Evolutionary conservation across 2,888 invertebrate genomes (phyloP), one percentile per base, ranked within the genome.

Genomic region (Latheticus oryzae): DNA sequence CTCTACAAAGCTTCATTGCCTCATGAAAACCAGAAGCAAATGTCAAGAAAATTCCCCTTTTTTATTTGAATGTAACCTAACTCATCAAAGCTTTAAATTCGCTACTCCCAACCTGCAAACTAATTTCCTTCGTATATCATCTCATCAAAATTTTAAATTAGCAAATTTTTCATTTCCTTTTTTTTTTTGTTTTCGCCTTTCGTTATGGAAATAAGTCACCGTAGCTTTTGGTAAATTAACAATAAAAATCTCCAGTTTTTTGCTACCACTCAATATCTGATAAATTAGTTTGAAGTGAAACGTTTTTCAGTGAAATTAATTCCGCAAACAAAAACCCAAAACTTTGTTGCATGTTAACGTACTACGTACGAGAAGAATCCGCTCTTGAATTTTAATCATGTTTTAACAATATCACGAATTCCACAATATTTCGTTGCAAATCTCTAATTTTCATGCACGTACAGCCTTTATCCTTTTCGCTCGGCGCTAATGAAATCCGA

Each of bases 361-460:
- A 17, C 35, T 15, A 7, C 8, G 24, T 8, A 24, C 24, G 17
- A 17, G 7, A 40, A 11, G 24, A 23, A 13, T 42, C 24, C 28
- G 5, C 12, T 9, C 9, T 9, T 24, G 28, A 42, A 42, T 42
- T 42, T 28, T 28, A 28, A 42, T 42, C 42, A 42, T 42, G 42
- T 17, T 42, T 42, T 42, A 26, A 42, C 42, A 42, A 42, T 42
- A 42, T 32, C 17, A 32, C 32, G 19, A 17, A 45, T 21, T 19
- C 45, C 32, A 13, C 45, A 19, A 45, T 45, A 45, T 45, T 45
- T 21, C 45, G 11, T 45, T 42, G 28, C 42, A 45, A 45, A 45
- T 45, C 45, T 45, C 32, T 32, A 45, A 45, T 45, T 45, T 45
- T 45, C 45, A 45, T 45, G 45, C 45, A 45, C 45, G 45, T 45